Evolutionary conservation across 1,140 invertebrate species (phyloP).

Genomic region (Lasioglossum baleicum): DNA sequence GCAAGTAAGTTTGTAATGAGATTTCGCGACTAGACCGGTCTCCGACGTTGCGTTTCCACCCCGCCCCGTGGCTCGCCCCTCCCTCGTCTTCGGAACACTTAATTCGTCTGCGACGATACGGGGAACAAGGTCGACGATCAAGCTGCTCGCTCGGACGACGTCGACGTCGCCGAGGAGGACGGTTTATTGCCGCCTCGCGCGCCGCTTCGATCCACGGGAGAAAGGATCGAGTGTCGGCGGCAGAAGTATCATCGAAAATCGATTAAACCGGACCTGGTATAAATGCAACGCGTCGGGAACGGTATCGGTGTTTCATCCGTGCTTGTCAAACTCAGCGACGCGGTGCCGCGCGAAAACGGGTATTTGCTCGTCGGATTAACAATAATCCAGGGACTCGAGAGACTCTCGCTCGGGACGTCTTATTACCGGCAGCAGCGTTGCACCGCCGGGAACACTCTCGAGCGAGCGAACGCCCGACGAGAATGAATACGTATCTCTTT

Average conservation of each 20-base stretch:
- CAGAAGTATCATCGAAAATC: slow-evolving; percentile 15
- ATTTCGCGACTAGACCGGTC: slow-evolving; percentile 29
- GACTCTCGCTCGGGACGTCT: background rate
- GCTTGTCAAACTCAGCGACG: background rate
- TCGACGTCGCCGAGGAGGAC: too few relatives aligned
- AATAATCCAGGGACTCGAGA: slow-evolving; percentile 25
- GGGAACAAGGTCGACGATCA: background rate
- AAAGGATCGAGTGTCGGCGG: background rate
- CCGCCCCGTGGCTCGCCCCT: background rate
- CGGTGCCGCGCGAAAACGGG: background rate
- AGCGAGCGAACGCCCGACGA: too few relatives aligned
- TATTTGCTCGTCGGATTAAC: slow-evolving; percentile 29
- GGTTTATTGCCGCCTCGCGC: slow-evolving; percentile 12
- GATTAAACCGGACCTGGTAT: background rate
- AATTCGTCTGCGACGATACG: slow-evolving; percentile 20
- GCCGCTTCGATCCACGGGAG: background rate
- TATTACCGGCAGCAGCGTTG: background rate
- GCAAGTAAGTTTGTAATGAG: slow-evolving; percentile 37
- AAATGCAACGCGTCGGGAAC: background rate
- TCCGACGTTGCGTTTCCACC: background rate
- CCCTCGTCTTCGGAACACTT: background rate
- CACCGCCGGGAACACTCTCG: too few relatives aligned
- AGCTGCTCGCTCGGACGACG: background rate
- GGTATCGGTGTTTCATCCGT: background rate
- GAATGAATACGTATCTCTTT: background rate